These are phyloP conservation scores for Kryphioiulus occultus DNA, from an alignment of 2,888 invertebrate species.

Conservation along the genomic window DNA sequence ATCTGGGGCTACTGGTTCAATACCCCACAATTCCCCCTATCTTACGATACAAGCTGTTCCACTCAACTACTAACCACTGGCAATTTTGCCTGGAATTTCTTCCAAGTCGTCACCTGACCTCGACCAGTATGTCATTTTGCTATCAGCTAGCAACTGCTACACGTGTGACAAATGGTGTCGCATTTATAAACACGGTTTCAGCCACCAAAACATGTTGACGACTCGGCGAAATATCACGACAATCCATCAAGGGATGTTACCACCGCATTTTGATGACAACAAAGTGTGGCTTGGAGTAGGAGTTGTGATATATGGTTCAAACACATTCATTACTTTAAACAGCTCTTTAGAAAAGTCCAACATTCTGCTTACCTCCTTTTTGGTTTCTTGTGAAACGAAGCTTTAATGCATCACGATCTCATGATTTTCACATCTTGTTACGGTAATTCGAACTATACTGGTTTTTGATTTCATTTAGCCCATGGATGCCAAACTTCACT, in stretches of 20 bases:
- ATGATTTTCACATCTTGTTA: too few species aligned
- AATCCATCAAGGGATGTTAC: neutral
- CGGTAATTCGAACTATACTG: too few species aligned
- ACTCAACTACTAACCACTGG: neutral
- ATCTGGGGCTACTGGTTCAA: neutral
- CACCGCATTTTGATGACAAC: neutral
- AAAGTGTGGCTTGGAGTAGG: too few species aligned
- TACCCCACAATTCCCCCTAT: neutral
- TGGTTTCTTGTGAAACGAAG: too few species aligned
- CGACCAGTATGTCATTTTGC: neutral
- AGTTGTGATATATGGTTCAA: too few species aligned
- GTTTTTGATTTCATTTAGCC: too few species aligned
- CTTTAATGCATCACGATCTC: too few species aligned
- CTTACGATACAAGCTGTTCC: neutral
- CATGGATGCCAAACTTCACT: too few species aligned
- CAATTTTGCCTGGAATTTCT: neutral
- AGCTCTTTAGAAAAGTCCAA: too few species aligned
- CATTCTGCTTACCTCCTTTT: too few species aligned
- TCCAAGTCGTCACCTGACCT: neutral
- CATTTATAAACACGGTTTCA: neutral
- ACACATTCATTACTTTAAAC: too few species aligned
- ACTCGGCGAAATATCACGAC: neutral
- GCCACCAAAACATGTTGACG: neutral
- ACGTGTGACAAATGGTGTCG: neutral
- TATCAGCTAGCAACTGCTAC: neutral